Base-by-base conservation (phyloP, 2,888 invertebrate genomes). In the Tenthredo amoena region DNA sequence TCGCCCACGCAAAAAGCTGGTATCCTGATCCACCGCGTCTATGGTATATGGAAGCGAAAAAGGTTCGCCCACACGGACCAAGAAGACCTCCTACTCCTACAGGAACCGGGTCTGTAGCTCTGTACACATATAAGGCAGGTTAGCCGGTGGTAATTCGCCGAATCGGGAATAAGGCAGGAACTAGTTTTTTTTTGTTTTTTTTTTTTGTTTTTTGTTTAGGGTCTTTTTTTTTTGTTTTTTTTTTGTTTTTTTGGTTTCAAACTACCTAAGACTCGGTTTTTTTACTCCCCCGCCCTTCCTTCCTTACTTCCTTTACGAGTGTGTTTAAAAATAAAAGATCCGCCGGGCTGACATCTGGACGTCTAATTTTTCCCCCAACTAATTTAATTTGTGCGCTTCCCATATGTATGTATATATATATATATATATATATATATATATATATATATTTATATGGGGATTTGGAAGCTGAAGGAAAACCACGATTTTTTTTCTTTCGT, bases 11-110 rank as follows among this genome's bases (percentile, higher is more conserved):
- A 62, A 62, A 62, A 62, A 26, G 21, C 62, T 21, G 12, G 62
- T 26, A 5, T 62, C 55, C 55, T 55, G 55, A 55, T 55, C 55
- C n/a, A 55, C 15, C 50, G 50, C 3, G n/a, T 31, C 7, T 21
- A 31, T 9, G 7, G 31, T 18, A 47, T 50, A 47, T 18, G n/a
- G 34, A 21, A 47, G 50, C 31, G 31, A 50, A 50, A 76, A 77
- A 77, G 26, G 12, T 77, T 77, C 77, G 77, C 77, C 77, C 77
- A 77, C 77, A 15, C 77, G 50, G 26, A 18, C 31, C 18, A 31
- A 72, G 43, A 77, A 77, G 50, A 77, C 77, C 77, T 77, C 55
- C 55, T 55, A 77, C 77, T 77, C 77, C 77, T 77, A 77, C 77
- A 31, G 77, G 50, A 77, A 77, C 50, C 68, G 68, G 68, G 68